Base-by-base conservation (phyloP, 2,113 vertebrate genomes). In the Microtus oregoni region DNA sequence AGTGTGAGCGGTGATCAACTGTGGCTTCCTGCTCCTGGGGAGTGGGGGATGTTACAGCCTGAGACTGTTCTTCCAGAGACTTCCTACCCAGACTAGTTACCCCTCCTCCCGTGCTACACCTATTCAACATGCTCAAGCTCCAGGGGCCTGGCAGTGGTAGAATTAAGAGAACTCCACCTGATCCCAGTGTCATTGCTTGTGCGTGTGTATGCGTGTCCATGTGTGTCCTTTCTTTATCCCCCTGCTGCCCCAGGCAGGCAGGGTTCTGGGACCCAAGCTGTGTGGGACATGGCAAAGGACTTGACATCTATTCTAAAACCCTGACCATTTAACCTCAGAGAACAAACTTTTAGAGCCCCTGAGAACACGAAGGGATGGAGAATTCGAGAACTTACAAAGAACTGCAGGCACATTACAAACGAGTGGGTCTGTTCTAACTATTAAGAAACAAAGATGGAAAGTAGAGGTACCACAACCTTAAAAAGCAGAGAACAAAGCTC, bases 341-440 rank as follows among this genome's bases (percentile, higher is more conserved):
- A 93, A 52, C 9, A 93, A 77, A 38, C 15, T 26, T 58, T 87
- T 26, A 83, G 30, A 38, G 68, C 0, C 63, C 19, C 61, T 41
- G 20, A 35, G 50, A 44, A 6, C 10, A 7, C 2, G 13, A 19
- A 22, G 32, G 32, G 13, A 26, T 2, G 3, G 0, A 13, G 12
- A 9, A 47, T 65, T 92, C 44, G 63, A 50, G 61, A 76, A 86
- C 20, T 50, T 15, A 38, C 0, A 58, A 61, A 73, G 61, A 19
- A 76, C 1, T 85, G 11, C 89, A 96, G 24, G 1, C 5, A 14
- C 82, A 15, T 35, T 47, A 47, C 26, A 47, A 86, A n/a, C 10
- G 17, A 61, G 58, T 24, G 14, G n/a, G 44, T 24, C 26, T 7
- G 0, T 13, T n/a, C 17, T 47, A 17, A 41, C 17, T 41, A 41